Evolutionary conservation across 92 coral and sea anemone species (phyloP).

Genomic region (Zoanthus sansibaricus): DNA sequence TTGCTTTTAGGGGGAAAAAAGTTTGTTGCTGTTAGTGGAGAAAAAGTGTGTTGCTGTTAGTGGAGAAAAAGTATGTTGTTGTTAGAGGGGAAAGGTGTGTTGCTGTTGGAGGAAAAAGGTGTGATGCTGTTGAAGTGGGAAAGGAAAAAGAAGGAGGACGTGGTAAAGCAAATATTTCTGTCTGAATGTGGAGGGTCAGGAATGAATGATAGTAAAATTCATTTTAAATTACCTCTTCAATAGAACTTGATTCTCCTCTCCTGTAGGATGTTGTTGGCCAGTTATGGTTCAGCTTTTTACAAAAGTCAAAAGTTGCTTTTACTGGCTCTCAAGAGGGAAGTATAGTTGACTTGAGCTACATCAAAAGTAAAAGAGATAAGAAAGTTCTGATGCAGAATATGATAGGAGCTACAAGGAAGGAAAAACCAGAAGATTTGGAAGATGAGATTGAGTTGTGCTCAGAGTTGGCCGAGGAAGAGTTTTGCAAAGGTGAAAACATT

Average conservation of each 20-base stretch:
- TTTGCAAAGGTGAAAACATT: conserved; percentile 63
- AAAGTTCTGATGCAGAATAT: conserved; percentile 27
- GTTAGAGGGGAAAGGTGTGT: too few relatives aligned
- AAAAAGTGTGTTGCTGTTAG: too few relatives aligned
- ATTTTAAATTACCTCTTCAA: too few relatives aligned
- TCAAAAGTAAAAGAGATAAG: conserved; percentile 13
- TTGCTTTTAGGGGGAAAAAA: too few relatives aligned
- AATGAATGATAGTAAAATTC: too few relatives aligned
- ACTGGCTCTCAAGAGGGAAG: conserved; percentile 38
- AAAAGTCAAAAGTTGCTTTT: conserved; percentile 71
- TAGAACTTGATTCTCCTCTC: neutral
- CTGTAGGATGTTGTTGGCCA: conserved; percentile 88
- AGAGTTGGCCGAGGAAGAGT: conserved; percentile 77
- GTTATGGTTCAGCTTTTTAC: conserved; percentile 87
- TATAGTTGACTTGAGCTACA: neutral
- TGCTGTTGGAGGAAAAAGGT: too few relatives aligned
- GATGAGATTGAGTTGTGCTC: conserved; percentile 88
- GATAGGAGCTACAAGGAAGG: conserved; percentile 28
- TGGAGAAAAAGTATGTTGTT: too few relatives aligned
- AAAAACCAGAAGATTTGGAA: conserved; percentile 6
- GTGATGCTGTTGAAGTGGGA: too few relatives aligned
- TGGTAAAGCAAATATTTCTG: too few relatives aligned
- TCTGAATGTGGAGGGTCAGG: too few relatives aligned
- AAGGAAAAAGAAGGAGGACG: too few relatives aligned
- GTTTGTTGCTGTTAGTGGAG: too few relatives aligned